Evolutionary conservation across 37 sponge, comb jelly and placozoan genomes (phyloP), one percentile per base, ranked within the genome.

Genomic region (Haliclona indistincta): DNA sequence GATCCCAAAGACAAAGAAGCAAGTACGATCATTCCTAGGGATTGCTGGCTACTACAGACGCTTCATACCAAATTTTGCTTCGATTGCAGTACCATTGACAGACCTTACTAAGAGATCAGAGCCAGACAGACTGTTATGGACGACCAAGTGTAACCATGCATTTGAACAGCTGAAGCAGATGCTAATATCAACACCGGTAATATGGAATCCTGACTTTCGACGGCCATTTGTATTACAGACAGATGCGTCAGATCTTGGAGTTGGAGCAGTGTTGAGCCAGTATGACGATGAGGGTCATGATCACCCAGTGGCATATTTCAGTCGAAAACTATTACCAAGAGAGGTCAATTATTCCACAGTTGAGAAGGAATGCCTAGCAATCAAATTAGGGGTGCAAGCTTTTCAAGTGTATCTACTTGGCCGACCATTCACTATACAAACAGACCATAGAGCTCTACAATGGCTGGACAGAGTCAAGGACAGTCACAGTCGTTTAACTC

Each of bases 251-350:
- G 60, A 78, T 25, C 42, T 67, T 20, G 75, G 80, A 4, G 54
- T 89, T 6, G 84, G 89, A 34, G 79, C 80, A 39, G 84, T 89
- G 4, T 54, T 83, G 26, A 83, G 67, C 35, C 89, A 89, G 47
- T 29, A 30, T 1, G 55, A 64, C 28, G 43, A 63, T 5, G 67
- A 64, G 22, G 82, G 68, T 0, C 22, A 64, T 6, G 82, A 81
- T 0, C 81, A 81, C 45, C 82, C 73, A 0, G 17, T 87, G 4
- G 77, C 77, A 8, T 86, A 79, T 56, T 73, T 62, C 17, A 81
- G 82, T 36, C 47, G 70, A 33, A 76, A 81, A 56, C 28, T 81
- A 28, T 66, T 75, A 2, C 68, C 63, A 56, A 30, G 75, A 25
- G 82, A 86, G 51, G 71, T 54, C 19, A 42, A 38, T 11, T 79